A percentile compares a stretch with the other conserved stretches of the same genome.
These are phyloP conservation scores for Drosophila mojavensis DNA, from an alignment of 1,140 invertebrate species.

Conservation along the genomic window DNA sequence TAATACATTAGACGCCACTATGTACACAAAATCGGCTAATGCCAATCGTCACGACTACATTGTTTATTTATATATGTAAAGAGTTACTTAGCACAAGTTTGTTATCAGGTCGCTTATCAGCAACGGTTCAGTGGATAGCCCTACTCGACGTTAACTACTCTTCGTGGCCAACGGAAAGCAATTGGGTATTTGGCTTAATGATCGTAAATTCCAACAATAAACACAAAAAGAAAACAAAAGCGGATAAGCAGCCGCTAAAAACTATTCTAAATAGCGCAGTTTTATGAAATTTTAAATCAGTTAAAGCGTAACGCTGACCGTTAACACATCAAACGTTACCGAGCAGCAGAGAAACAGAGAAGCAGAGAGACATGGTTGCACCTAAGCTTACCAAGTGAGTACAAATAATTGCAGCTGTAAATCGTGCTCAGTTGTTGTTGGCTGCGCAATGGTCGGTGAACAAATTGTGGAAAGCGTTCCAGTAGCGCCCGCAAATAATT, in stretches of 20 bases:
- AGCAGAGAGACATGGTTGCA: conserved; percentile 47
- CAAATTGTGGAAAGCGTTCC: background rate
- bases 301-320: conserved; percentile 41
- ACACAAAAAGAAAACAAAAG: conserved; percentile 1
- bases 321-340: conserved; percentile 25
- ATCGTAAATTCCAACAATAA: conserved; percentile 9
- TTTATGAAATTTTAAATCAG: conserved; percentile 21
- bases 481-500: conserved; percentile 10
- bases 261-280: conserved; percentile 32
- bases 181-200: conserved; percentile 15
- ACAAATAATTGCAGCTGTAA: conserved; percentile 15
- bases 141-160: conserved; percentile 33
- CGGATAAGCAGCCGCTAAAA: conserved; percentile 33
- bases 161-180: conserved; percentile 5
- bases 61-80: background rate
- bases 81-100: conserved; percentile 10
- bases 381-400: conserved; percentile 51
- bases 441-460: conserved; percentile 31
- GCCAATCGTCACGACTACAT: background rate
- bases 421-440: conserved; percentile 12
- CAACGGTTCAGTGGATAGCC: conserved; percentile 19
- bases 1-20: conserved; percentile 3
- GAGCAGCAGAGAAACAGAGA: background rate
- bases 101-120: conserved; percentile 43
- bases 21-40: background rate